Evolutionary conservation across 2,888 invertebrate genomes (phyloP), one percentile per base, ranked within the genome.

Genomic region (Himalopsyche kuldschensis): DNA sequence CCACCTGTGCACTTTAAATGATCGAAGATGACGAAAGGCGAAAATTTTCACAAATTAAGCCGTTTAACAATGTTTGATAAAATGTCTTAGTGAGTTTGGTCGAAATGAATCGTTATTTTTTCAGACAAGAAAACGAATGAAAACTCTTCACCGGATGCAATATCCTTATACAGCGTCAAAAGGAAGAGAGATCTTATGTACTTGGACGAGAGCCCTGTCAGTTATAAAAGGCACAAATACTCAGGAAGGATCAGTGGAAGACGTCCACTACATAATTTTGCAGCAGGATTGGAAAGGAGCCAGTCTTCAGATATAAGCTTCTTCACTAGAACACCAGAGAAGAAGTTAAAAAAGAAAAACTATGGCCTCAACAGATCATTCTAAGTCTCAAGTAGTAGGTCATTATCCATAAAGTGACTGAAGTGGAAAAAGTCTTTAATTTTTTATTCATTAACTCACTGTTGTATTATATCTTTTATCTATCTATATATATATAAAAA

Each of bases 241-340:
- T 89, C 90, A 35, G 91, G 90, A 15, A 89, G 90, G 83, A 91
- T 92, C 80, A 87, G 88, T 35, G 91, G 91, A 0, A 88, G 92
- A 82, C 91, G 92, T 1, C 91, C 92, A 1, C 86, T 92, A 17
- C 82, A 86, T 55, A 80, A 81, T 47, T 78, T 87, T 79, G 35
- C 88, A 2, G 90, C 75, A 15, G 32, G 11, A 15, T 27, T 76
- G 20, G 85, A 85, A 77, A 78, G 83, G 46, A 83, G 80, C 35
- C 78, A 83, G 27, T 83, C 85, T 24, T 48, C 83, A 11, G 81
- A 81, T 48, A 69, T 78, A n/a, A 75, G 48, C 5, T 15, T 27
- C 15, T 27, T 83, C 35, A 30, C 20, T 4, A 78, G 2, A 10
- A 78, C n/a, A 11, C 10, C 20, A 0, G 27, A 46, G 27, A 46